phyloP scores from a whole-genome alignment of 2,888 invertebrate genomes.

The Amblyjoppa fuscipennis region DNA sequence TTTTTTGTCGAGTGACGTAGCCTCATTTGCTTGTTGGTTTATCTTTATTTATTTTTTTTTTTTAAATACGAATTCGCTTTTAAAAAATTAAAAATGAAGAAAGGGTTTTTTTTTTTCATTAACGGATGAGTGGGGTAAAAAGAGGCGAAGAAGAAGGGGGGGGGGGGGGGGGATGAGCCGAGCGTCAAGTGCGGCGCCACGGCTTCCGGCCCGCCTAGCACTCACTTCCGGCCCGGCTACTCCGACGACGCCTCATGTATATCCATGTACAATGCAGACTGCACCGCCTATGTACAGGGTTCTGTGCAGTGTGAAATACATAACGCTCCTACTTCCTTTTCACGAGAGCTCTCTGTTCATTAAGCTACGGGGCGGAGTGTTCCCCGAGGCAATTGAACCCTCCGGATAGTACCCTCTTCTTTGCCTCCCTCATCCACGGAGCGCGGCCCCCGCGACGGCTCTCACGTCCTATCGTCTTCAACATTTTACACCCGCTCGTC shows the following conservation, averaged over 20 bases:
- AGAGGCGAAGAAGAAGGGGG: background rate
- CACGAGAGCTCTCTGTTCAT: slow-evolving; percentile 56
- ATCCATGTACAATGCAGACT: background rate
- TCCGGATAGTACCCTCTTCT: slow-evolving; percentile 16
- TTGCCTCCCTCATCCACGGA: background rate
- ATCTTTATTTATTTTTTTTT: background rate
- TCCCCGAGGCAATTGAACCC: slow-evolving; percentile 40
- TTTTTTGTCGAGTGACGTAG: too few species aligned
- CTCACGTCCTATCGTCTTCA: background rate
- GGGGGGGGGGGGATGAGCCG: slow-evolving; percentile 32
- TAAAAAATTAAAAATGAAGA: background rate
- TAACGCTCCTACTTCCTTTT: slow-evolving; percentile 49
- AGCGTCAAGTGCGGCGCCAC: slow-evolving; percentile 44
- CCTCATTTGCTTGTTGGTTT: background rate
- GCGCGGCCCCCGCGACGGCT: background rate
- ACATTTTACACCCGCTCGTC: background rate
- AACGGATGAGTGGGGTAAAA: background rate
- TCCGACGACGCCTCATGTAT: slow-evolving; percentile 8
- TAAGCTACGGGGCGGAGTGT: slow-evolving; percentile 40
- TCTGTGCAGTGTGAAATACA: slow-evolving; percentile 18
- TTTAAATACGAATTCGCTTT: background rate
- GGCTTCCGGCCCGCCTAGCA: slow-evolving; percentile 35
- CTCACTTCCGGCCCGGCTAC: slow-evolving; percentile 41
- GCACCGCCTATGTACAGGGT: background rate
- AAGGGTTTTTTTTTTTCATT: background rate